A percentile compares a stretch with the other conserved stretches of the same genome.
Conservation (phyloP, 1,140 invertebrate species). For the Limonius californicus region DNA sequence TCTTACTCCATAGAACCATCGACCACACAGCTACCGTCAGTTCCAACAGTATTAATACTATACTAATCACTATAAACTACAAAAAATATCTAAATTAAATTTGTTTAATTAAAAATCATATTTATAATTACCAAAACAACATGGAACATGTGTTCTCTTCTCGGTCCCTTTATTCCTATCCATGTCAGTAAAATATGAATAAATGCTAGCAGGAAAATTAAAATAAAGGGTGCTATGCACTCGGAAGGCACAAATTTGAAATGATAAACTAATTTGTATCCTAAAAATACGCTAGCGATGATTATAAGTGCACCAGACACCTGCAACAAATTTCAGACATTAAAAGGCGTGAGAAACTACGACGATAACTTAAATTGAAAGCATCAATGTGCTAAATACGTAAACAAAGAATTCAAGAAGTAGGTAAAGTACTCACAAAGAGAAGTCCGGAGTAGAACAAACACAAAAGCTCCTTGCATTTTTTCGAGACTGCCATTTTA, state of each 20-base stretch:
- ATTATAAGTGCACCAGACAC: conserved; percentile 40
- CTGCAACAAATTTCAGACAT: conserved; percentile 27
- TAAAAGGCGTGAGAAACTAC: too few species aligned
- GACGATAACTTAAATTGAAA: too few species aligned
- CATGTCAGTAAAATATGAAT: conserved; percentile 39
- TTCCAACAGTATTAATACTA: conserved; percentile 18
- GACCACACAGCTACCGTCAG: conserved; percentile 39
- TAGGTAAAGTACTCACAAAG: conserved; percentile 39
- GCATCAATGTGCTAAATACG: too few species aligned
- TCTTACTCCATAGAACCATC: conserved; percentile 37
- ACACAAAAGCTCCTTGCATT: conserved; percentile 40
- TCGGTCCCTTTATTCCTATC: conserved; percentile 42
- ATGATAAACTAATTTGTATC: conserved; percentile 38
- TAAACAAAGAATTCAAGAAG: neutral
- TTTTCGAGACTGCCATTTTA: conserved; percentile 15
- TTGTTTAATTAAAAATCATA: neutral
- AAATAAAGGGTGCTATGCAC: conserved; percentile 38
- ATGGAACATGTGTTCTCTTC: conserved; percentile 41
- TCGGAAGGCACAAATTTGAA: conserved; percentile 40
- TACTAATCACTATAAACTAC: neutral
- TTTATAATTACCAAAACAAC: conserved; percentile 37
- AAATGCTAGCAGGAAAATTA: conserved; percentile 37
- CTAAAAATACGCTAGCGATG: conserved; percentile 32
- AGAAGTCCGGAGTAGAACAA: conserved; percentile 37
- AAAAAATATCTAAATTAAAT: neutral